Base-by-base conservation (phyloP, 1,140 invertebrate genomes). In the Cotesia typhae region DNA sequence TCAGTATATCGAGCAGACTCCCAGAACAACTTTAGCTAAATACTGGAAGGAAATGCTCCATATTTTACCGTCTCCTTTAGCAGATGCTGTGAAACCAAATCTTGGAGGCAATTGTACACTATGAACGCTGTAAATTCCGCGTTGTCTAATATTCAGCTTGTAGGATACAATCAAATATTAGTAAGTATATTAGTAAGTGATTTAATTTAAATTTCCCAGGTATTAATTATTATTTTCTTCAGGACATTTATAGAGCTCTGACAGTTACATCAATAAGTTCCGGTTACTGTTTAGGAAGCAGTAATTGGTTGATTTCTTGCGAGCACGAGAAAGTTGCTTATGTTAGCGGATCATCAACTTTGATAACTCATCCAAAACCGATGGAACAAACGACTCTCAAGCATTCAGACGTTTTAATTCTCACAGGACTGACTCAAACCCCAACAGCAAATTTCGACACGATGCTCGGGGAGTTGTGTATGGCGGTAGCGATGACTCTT, bases 361-460 rank as follows among this genome's bases (percentile, higher is more conserved):
- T 97, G 41, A 97, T 95, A 4, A 96, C 95, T 20, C 95, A 97
- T 89, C 95, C 95, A 12, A 89, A 95, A 79, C 96, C 96, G 38
- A 96, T 98, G 89, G 96, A 99, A 84, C 95, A 98, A 87, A 89
- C n/a, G n/a, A n/a, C n/a, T n/a, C n/a, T n/a, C n/a, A n/a, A n/a
- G n/a, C n/a, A n/a, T n/a, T n/a, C n/a, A 91, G 96, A 99, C 88
- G 90, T 97, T 69, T 88, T 99, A 10, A 94, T 99, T 72, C 89
- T 99, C 79, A 96, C 94, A 4, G 96, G 95, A 61, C 88, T 99
- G 35, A 98, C 96, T 9, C 96, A 98, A 89, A 96, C 96, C 37
- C 97, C 97, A 9, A 92, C 93, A 36, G 91, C 94, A 75, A 97
- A 96, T 90, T 96, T 96, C 14, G 95, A 99, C 85, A 92, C 94